phyloP scores from a whole-genome alignment of 2,113 vertebrate species.

The human region GRCh38 chrX:29394501-29395000 shows the following conservation, averaged over 20 bases:
- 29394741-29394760: neutral
- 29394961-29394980: neutral
- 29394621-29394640: neutral
- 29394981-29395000: neutral
- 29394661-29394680: neutral
- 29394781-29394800: neutral
- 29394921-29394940: neutral
- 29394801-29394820: neutral
- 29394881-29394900: neutral
- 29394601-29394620: neutral
- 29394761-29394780: neutral
- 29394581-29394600: constrained; percentile 21
- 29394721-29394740: neutral
- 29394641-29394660: neutral
- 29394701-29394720: neutral
- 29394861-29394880: neutral
- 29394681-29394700: neutral
- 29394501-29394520: neutral
- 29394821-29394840: neutral
- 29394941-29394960: neutral
- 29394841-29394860: neutral
- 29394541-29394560: neutral
- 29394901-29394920: neutral
- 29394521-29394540: neutral
- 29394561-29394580: neutral